Evolutionary conservation across 2,888 invertebrate genomes (phyloP).

Genomic region (Napeogenes sylphis): DNA sequence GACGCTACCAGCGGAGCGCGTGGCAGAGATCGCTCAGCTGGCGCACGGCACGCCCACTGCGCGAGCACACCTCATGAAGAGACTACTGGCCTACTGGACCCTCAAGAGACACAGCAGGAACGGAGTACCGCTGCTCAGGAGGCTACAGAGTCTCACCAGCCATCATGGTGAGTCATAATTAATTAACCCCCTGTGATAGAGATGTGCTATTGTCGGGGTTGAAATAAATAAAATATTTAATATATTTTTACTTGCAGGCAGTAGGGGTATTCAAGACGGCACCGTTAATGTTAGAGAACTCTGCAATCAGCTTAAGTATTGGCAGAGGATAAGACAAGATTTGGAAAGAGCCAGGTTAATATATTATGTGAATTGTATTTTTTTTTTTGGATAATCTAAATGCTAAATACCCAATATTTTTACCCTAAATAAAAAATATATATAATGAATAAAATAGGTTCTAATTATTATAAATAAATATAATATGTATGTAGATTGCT

Average conservation of each 20-base stretch:
- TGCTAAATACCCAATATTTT: too few relatives aligned
- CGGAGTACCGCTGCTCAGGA: conserved; percentile 94
- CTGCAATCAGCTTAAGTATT: conserved; percentile 92
- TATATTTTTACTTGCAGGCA: conserved; percentile 44
- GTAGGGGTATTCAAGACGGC: conserved; percentile 78
- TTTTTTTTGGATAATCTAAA: neutral
- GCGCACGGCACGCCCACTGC: conserved; percentile 81
- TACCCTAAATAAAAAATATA: too few relatives aligned
- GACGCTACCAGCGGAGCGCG: conserved; percentile 91
- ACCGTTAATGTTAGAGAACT: conserved; percentile 84
- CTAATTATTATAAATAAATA: too few relatives aligned
- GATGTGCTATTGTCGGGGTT: too few relatives aligned
- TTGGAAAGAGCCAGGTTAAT: conserved; percentile 88
- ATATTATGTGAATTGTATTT: conserved; percentile 3
- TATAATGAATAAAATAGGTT: too few relatives aligned
- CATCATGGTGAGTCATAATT: conserved; percentile 43
- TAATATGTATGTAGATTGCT: conserved; percentile 76
- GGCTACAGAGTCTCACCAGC: conserved; percentile 64
- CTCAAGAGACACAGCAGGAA: conserved; percentile 95
- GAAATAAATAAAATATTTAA: too few relatives aligned
- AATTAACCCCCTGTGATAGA: too few relatives aligned
- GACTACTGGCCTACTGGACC: conserved; percentile 97
- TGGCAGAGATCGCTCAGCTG: conserved; percentile 90
- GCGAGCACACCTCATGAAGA: conserved; percentile 90
- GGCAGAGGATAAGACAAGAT: conserved; percentile 95